phyloP scores from a whole-genome alignment of 2,797 vertebrate genomes.

The Amniataba percoides region DNA sequence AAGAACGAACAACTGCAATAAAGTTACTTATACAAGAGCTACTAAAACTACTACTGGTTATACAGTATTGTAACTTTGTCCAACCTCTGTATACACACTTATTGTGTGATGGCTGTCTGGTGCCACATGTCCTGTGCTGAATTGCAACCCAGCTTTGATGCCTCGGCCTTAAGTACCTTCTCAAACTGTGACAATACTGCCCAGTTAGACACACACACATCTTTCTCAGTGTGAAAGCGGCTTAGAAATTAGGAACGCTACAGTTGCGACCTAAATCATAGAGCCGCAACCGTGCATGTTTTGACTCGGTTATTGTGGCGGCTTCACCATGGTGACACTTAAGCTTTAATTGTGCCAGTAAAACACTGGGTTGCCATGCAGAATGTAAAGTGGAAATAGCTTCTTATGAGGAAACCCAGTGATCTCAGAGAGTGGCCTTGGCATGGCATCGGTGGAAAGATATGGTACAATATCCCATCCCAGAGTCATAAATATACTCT shows the following conservation, averaged over 20 bases:
- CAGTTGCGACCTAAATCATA: constrained; percentile 56
- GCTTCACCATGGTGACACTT: constrained; percentile 64
- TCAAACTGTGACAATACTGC: constrained; percentile 19
- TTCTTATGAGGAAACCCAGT: constrained; percentile 70
- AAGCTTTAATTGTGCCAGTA: constrained; percentile 63
- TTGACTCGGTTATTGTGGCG: constrained; percentile 67
- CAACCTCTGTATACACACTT: not conserved
- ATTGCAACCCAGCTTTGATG: constrained; percentile 24
- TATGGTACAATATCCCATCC: constrained; percentile 65
- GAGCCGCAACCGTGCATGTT: constrained; percentile 57
- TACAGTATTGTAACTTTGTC: constrained; percentile 3
- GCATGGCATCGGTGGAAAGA: constrained; percentile 65
- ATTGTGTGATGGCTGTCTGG: constrained; percentile 7
- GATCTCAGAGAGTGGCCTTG: constrained; percentile 66
- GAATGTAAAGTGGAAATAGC: constrained; percentile 73
- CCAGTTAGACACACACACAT: constrained; percentile 26
- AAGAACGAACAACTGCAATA: not conserved
- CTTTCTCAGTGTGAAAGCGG: constrained; percentile 30
- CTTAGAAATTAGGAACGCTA: constrained; percentile 36
- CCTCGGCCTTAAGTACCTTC: constrained; percentile 17
- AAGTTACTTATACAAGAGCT: constrained; percentile 3
- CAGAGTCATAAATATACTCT: constrained; percentile 51
- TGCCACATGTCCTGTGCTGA: constrained; percentile 31
- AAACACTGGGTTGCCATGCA: constrained; percentile 70
- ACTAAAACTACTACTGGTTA: constrained; percentile 3